These are phyloP conservation scores for Drosophila tristis DNA, from an alignment of 1,140 invertebrate species.

Conservation along the genomic window DNA sequence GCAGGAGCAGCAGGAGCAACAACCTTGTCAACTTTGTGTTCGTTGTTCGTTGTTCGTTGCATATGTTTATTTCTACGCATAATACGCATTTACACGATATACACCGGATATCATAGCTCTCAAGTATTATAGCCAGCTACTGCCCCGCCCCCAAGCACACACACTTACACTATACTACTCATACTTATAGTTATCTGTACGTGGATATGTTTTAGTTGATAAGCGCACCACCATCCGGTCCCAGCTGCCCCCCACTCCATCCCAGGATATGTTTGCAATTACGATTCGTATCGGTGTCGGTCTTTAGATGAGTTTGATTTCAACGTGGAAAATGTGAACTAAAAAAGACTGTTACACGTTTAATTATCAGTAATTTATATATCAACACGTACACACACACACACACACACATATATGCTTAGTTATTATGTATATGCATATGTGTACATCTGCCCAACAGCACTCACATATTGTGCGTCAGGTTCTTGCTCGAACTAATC, in stretches of 20 bases:
- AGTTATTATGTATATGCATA: slow-evolving; percentile 12
- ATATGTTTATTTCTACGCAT: slow-evolving; percentile 65
- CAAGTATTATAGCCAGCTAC: slow-evolving; percentile 82
- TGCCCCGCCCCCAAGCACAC: slow-evolving; percentile 37
- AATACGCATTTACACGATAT: slow-evolving; percentile 76
- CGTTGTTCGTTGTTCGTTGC: slow-evolving; percentile 37
- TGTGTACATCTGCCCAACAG: too few species aligned
- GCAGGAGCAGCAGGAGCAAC: slow-evolving; percentile 42
- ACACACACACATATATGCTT: slow-evolving; percentile 24
- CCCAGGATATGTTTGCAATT: slow-evolving; percentile 7
- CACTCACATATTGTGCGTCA: slow-evolving; percentile 29
- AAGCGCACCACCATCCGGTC: slow-evolving; percentile 42
- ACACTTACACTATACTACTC: slow-evolving; percentile 44
- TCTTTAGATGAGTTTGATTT: slow-evolving; percentile 38
- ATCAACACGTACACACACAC: slow-evolving; percentile 29
- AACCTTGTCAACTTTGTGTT: slow-evolving; percentile 28
- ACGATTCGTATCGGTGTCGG: slow-evolving; percentile 24
- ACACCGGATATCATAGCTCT: slow-evolving; percentile 69
- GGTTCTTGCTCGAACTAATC: slow-evolving; percentile 74
- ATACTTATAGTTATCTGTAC: slow-evolving; percentile 30
- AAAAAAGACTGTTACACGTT: slow-evolving; percentile 77
- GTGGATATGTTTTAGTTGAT: slow-evolving; percentile 53
- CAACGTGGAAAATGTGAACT: slow-evolving; percentile 69
- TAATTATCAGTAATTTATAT: slow-evolving; percentile 76
- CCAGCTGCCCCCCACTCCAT: neutral